Evolutionary conservation across 1,140 invertebrate species (phyloP), one percentile per base, ranked within the genome.

Genomic region (Hylaeus anthracinus): DNA sequence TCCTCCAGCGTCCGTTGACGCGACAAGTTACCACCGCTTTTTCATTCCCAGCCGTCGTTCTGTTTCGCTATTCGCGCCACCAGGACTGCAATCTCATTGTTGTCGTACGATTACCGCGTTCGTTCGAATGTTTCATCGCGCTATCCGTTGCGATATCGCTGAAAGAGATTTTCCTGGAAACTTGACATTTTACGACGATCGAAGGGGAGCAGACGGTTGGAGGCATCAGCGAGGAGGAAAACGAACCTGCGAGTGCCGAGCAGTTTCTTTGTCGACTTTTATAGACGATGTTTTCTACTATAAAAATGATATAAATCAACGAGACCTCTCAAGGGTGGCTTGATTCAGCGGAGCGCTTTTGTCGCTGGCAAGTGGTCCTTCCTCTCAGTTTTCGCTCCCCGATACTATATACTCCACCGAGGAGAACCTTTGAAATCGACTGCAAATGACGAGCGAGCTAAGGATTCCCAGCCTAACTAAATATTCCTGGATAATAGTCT

Each of bases 331-430:
- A 83, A 88, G 89, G 88, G 87, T 81, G 87, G 81, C 84, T 79
- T 89, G 90, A 91, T 92, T 91, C 89, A 90, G 86, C 90, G 86
- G 88, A 86, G 78, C 86, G 90, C 90, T 90, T 91, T 92, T 90
- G 87, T 91, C 88, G 74, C 81, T 72, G 72, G 78, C 84, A 79
- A 86, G 85, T 87, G 86, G 88, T 81, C 76, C 85, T 76, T 78
- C 74, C 73, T 83, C 77, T 72, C 82, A 84, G 78, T 88, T 88
- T 88, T 88, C 89, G 80, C 71, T 65, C 74, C 79, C 74, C 78
- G 79, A 79, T 73, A 67, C 79, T 84, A 78, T 81, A 63, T 70
- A 69, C 63, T 53, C 63, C 70, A 51, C 15, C 67, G 15, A n/a
- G 53, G 61, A 64, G 15, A n/a, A 63, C 66, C 56, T 74, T 66